Base-by-base conservation (phyloP, 2,888 invertebrate species). In the Pterobdella sp. region DNA sequence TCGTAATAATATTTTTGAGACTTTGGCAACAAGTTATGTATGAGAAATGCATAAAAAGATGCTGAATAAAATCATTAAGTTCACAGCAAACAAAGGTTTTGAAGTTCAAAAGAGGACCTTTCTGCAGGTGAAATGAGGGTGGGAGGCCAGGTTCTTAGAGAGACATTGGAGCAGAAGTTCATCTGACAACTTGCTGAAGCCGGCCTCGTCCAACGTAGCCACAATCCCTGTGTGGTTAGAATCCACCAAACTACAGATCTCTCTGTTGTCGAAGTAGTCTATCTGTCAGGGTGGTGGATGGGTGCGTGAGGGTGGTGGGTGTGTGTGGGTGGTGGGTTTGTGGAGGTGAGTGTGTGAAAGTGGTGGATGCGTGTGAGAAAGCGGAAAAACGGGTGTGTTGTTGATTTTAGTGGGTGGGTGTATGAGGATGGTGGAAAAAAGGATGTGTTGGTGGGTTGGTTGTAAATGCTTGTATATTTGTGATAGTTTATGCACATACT, bases 201-300 rank as follows among this genome's bases (percentile, higher is more conserved):
- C 96, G 7, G 96, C 97, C 84, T 97, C 97, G 82, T 98, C 97
- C 88, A 97, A 89, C 78, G 96, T 92, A 74, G 96, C 90, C 74
- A 90, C 85, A 76, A 93, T 88, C 75, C 69, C 69, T 83, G 90
- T 91, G 82, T 94, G 94, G 22, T 90, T 90, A 75, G 92, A 90
- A 84, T 97, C 97, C 22, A 97, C 92, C 75, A 97, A 87, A 82
- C 95, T 94, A 84, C 95, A 96, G 29, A 77, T 77, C 29, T 77
- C 63, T 67, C 76, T 74, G 87, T 97, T 97, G 86, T 97, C 96
- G 86, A 97, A 96, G 85, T 94, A 97, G 74, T 94, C 90, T 76
- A 97, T 88, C 79, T 84, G 49, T 10, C 29, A 35, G 2, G 37
- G 22, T 7, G 14, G 29, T 31, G 31, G 18, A 7, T 32, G 65